These are phyloP conservation scores for Eupithecia dodoneata DNA, from an alignment of 2,888 invertebrate species.

Conservation along the genomic window DNA sequence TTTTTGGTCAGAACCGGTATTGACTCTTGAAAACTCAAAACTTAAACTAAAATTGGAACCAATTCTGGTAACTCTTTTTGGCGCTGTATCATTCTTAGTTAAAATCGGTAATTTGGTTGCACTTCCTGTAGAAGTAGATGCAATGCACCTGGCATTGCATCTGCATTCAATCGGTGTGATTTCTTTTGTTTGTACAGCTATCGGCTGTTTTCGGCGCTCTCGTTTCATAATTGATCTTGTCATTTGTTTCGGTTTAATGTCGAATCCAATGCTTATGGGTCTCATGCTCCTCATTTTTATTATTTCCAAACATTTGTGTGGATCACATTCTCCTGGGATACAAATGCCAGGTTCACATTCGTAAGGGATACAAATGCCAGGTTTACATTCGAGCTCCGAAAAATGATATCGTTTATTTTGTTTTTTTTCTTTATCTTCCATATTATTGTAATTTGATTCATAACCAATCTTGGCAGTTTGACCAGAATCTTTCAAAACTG, in stretches of 20 bases:
- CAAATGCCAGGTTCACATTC: slow-evolving; percentile 58
- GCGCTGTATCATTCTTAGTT: background rate
- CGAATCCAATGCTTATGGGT: slow-evolving; percentile 24
- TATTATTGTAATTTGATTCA: background rate
- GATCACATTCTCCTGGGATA: slow-evolving; percentile 53
- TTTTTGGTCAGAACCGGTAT: background rate
- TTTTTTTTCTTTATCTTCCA: background rate
- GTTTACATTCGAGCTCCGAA: slow-evolving; percentile 49
- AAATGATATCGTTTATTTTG: background rate
- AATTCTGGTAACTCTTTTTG: background rate
- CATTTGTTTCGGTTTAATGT: background rate
- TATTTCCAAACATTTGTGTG: slow-evolving; percentile 50
- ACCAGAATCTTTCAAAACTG: background rate
- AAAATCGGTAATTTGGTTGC: background rate
- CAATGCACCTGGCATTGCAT: no score
- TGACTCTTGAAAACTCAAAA: slow-evolving; percentile 10
- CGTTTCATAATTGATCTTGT: background rate
- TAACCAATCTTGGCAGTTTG: background rate
- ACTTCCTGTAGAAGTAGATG: background rate
- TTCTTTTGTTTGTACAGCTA: background rate
- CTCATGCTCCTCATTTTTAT: slow-evolving; percentile 39
- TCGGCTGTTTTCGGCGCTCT: background rate
- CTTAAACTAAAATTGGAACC: slow-evolving; percentile 14
- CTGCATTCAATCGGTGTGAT: background rate
- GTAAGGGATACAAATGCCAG: slow-evolving; percentile 52